phyloP scores from a whole-genome alignment of 2,797 vertebrate species.

The Sebastiscus tertius region DNA sequence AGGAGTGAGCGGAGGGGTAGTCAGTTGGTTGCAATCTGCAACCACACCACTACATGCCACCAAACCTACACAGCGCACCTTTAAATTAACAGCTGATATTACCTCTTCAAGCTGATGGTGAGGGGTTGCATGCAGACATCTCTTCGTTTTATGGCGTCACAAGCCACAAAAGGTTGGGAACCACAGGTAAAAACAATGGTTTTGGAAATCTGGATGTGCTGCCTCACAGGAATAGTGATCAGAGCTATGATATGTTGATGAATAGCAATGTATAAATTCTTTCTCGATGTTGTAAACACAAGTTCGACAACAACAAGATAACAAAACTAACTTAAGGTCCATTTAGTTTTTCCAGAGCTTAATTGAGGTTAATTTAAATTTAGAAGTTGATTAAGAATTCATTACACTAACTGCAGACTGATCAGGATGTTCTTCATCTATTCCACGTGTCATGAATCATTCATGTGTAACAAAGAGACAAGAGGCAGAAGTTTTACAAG shows the following conservation, averaged over 20 bases:
- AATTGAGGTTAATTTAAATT: neutral
- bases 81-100: neutral
- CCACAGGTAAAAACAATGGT: neutral
- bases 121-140: neutral
- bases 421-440: neutral
- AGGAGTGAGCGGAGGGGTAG: too few relatives aligned
- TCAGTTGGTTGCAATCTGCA: too few relatives aligned
- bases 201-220: neutral
- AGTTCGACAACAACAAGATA: neutral
- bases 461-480: slow-evolving; percentile 40
- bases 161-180: neutral
- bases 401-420: neutral
- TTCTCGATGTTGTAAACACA: neutral
- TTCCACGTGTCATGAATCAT: neutral
- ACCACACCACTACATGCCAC: too few relatives aligned
- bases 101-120: neutral
- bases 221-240: neutral
- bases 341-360: neutral
- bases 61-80: too few relatives aligned
- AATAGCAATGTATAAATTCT: neutral
- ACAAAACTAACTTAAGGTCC: neutral
- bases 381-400: neutral
- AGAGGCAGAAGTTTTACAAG: slow-evolving; percentile 85
- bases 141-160: neutral
- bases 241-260: neutral